Base-by-base conservation (phyloP, 1,140 invertebrate species). In the Asobara japonica region DNA sequence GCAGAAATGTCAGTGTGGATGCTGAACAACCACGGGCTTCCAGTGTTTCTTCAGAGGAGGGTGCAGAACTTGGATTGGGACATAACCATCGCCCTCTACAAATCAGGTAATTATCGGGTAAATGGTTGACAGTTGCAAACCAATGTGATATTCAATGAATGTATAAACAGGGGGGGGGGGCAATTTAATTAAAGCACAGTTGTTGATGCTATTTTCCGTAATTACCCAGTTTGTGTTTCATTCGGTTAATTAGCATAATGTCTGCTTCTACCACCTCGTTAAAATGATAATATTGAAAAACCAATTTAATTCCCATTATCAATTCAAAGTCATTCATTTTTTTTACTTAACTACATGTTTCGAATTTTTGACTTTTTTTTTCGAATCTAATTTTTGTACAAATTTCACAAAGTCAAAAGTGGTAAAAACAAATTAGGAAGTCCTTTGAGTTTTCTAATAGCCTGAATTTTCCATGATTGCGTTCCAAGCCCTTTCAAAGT, bases 41-140 rank as follows among this genome's bases (percentile, higher is more conserved):
- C 0, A 90, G 89, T 77, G 86, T 90, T n/a, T 90, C 89, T 62
- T 90, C 89, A 0, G 90, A 91, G 70, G 90, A 91, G 75, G 89
- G 89, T 5, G 77, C 76, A 16, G 85, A 86, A 48, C 80, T 79
- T 13, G 76, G 75, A 4, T 78, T 79, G 0, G 81, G 79, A 6
- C 83, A 86, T 64, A 79, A 86, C 83, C 82, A 86, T 76, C 80
- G 85, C 68, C 77, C 83, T 72, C 71, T 82, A 64, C 81, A 85
- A 74, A 81, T 84, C 74, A 83, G 85, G 86, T 86, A 79, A 72
- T 31, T 45, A 79, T 75, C 61, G 51, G 4, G n/a, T 20, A 72
- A 30, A 10, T 29, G 13, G 13, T 16, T 62, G n/a, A 25, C 22
- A n/a, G 16, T 29, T 30, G 51, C 4, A 60, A 48, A 8, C 18